Conservation (phyloP, 2,888 invertebrate genomes). For the Chalcis sispes region DNA sequence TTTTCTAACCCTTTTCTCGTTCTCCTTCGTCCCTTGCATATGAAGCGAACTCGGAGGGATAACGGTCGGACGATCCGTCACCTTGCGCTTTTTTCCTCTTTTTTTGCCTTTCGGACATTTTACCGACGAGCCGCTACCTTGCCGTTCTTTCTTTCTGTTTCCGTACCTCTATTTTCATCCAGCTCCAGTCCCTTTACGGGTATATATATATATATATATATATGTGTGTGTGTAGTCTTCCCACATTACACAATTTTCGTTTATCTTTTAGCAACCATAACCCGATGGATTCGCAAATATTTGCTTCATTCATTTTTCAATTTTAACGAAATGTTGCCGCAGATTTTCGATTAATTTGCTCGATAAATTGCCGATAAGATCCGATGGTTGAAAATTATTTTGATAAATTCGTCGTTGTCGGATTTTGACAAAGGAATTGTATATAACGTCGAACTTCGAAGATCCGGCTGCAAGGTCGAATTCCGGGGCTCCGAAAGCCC, state of each 20-base stretch:
- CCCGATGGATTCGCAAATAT: too few relatives aligned
- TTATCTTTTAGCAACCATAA: too few relatives aligned
- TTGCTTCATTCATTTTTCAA: too few relatives aligned
- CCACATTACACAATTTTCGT: too few relatives aligned
- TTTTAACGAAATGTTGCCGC: too few relatives aligned
- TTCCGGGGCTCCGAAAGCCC: constrained; percentile 10
- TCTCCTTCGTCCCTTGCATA: constrained; percentile 1
- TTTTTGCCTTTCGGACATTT: background rate
- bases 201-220: too few relatives aligned
- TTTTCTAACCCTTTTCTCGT: constrained; percentile 42
- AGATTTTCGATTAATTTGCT: background rate
- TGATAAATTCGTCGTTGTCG: background rate
- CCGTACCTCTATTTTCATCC: background rate
- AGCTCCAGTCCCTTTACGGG: too few relatives aligned
- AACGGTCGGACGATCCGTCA: too few relatives aligned
- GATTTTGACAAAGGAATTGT: background rate
- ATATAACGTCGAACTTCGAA: background rate
- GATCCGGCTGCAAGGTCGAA: constrained; percentile 37
- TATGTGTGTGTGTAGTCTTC: too few relatives aligned
- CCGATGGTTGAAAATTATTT: constrained; percentile 17
- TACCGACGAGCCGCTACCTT: too few relatives aligned
- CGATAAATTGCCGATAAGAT: constrained; percentile 9
- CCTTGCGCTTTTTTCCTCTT: too few relatives aligned
- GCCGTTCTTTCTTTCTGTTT: constrained; percentile 2
- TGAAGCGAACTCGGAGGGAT: constrained; percentile 5